phyloP scores from a whole-genome alignment of 2,113 vertebrate genomes.

The Paraplagusia blochii region DNA sequence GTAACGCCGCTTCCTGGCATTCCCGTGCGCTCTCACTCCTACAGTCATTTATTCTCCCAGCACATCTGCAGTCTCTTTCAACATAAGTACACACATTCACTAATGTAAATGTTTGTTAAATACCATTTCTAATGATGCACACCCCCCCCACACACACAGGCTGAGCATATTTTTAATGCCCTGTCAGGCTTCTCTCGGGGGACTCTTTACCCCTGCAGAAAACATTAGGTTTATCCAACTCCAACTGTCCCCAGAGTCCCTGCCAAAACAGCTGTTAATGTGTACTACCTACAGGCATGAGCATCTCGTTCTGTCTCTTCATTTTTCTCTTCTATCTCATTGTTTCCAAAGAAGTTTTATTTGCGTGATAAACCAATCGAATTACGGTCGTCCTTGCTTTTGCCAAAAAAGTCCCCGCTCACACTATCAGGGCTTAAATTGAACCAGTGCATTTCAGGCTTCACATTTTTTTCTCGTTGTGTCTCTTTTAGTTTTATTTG shows the following conservation, averaged over 20 bases:
- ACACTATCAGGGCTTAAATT: constrained; percentile 6
- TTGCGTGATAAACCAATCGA: constrained; percentile 33
- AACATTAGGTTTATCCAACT: constrained; percentile 57
- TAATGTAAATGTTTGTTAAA: constrained; percentile 29
- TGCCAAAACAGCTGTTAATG: constrained; percentile 62
- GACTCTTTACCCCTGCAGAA: constrained; percentile 57
- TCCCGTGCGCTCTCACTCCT: not conserved
- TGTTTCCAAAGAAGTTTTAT: constrained; percentile 36
- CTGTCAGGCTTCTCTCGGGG: constrained; percentile 43
- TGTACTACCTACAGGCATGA: constrained; percentile 44
- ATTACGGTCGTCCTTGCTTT: constrained; percentile 20
- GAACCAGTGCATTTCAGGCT: not conserved
- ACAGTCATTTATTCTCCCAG: not conserved
- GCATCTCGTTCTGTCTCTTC: constrained; percentile 19
- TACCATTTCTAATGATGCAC: constrained; percentile 25
- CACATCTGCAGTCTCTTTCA: constrained; percentile 10
- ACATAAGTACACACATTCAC: constrained; percentile 9
- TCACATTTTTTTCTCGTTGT: not conserved
- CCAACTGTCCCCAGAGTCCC: constrained; percentile 60
- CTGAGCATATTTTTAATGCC: constrained; percentile 41
- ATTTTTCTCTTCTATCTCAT: constrained; percentile 8
- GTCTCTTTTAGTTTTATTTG: not conserved
- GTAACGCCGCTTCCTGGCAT: constrained; percentile 1
- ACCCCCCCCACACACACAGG: constrained; percentile 20
- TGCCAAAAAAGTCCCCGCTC: constrained; percentile 15